phyloP scores from a whole-genome alignment of 1,140 invertebrate species.

The Trachymyrmex septentrionalis region DNA sequence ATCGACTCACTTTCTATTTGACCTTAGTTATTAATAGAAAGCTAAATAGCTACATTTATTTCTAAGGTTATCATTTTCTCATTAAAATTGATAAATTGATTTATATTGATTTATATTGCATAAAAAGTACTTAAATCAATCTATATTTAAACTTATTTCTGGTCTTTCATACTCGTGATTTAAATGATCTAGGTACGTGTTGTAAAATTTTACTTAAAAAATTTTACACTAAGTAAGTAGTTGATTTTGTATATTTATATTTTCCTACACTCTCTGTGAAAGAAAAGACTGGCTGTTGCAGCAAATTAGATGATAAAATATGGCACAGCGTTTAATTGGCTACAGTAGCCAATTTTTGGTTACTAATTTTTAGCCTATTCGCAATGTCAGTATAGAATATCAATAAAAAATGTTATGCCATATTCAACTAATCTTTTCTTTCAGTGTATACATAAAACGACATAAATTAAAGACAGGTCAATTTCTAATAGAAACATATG shows the following conservation, averaged over 20 bases:
- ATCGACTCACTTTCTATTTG: slow-evolving; percentile 13
- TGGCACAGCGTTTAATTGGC: too few relatives aligned
- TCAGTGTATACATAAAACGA: background rate
- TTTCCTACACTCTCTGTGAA: background rate
- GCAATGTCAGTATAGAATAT: too few relatives aligned
- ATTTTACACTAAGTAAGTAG: background rate
- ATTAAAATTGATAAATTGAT: slow-evolving; percentile 15
- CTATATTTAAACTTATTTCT: background rate
- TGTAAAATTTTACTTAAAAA: background rate
- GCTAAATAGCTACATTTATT: slow-evolving; percentile 1
- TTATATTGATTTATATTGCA: background rate
- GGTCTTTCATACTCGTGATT: background rate
- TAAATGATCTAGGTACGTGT: background rate
- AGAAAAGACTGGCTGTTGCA: too few relatives aligned
- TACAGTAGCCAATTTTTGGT: too few relatives aligned
- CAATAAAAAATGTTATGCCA: too few relatives aligned
- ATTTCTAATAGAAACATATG: background rate
- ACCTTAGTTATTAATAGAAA: slow-evolving; percentile 24
- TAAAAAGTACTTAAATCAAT: background rate
- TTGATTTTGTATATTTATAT: background rate
- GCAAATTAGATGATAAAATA: too few relatives aligned
- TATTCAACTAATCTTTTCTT: too few relatives aligned
- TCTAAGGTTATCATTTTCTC: slow-evolving; percentile 14
- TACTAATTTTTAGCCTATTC: too few relatives aligned
- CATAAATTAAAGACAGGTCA: background rate